Percentiles rank a stretch among this genome's conserved stretches.
Conservation (phyloP, 2,797 vertebrate genomes). For the Chrosomus eos region DNA sequence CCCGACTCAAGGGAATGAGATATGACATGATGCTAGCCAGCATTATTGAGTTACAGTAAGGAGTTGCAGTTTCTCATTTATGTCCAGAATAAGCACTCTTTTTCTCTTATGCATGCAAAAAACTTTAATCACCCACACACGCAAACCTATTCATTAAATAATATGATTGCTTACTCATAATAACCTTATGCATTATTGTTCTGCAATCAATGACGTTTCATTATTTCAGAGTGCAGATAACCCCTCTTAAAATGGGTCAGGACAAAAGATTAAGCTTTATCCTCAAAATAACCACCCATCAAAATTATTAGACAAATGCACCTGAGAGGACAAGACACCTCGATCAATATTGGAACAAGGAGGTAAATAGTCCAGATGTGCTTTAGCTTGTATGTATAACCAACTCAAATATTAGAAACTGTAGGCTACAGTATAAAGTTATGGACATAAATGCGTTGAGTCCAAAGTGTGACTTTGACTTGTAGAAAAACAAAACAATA, state of each 20-base stretch:
- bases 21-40: not conserved
- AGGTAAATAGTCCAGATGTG: not conserved
- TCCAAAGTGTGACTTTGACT: not conserved
- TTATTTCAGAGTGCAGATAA: slow-evolving; percentile 69
- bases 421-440: not conserved
- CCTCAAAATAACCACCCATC: slow-evolving; percentile 49
- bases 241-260: slow-evolving; percentile 66
- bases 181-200: slow-evolving; percentile 40
- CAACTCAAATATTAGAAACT: not conserved
- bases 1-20: not conserved
- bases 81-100: slow-evolving; percentile 8
- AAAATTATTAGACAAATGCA: slow-evolving; percentile 53
- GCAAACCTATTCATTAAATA: not conserved
- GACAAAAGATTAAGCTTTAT: slow-evolving; percentile 63
- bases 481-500: not conserved
- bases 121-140: not conserved
- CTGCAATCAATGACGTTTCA: slow-evolving; percentile 61
- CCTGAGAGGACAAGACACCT: slow-evolving; percentile 11
- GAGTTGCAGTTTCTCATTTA: slow-evolving; percentile 34
- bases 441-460: not conserved
- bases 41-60: slow-evolving; percentile 47
- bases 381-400: not conserved
- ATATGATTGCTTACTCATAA: not conserved
- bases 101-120: not conserved
- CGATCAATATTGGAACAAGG: not conserved